Evolutionary conservation across 2,113 vertebrate species (phyloP), one percentile per base, ranked within the genome.

Genomic region (Cranoglanis bouderius): DNA sequence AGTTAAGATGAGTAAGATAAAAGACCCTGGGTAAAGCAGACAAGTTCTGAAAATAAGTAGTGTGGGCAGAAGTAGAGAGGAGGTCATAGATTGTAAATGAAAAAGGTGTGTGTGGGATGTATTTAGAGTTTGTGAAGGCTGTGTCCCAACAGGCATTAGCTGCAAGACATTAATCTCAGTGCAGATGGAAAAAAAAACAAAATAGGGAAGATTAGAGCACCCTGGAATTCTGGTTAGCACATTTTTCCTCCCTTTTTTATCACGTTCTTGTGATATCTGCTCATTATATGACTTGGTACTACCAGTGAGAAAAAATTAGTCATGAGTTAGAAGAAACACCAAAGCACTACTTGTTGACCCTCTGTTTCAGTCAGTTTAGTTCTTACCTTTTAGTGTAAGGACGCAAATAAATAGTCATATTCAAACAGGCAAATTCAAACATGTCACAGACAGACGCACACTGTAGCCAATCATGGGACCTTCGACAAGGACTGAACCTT

Each of bases 161-260:
- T 75, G 61, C 59, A 91, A 87, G 70, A 88, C 90, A n/a, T 88
- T 88, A 89, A 92, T 93, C 77, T 91, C 40, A 32, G 2, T 63
- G 84, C 51, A 43, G 65, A 88, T 12, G 1, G 1, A 70, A 53
- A 53, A 78, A 49, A 49, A 26, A 12, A n/a, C 35, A 88, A 90
- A 90, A 61, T 82, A 85, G 59, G 86, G 26, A 6, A 92, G 91
- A 91, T 93, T 89, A 92, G 16, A 80, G 26, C 91, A 90, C 84
- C 18, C n/a, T 43, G 55, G 26, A 9, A 49, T 59, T 75, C 38
- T 35, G 14, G 32, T 63, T 10, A 40, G 35, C 53, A 49, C 57
- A 51, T 43, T 75, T 59, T 85, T 75, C 72, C 82, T 82, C 78
- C 46, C 38, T 29, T 61, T 53, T 35, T 57, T 24, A 82, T 82